A percentile compares a stretch with the other conserved stretches of the same genome.
Conservation (phyloP, 2,797 vertebrate species). For the Phalloptychus januarius region DNA sequence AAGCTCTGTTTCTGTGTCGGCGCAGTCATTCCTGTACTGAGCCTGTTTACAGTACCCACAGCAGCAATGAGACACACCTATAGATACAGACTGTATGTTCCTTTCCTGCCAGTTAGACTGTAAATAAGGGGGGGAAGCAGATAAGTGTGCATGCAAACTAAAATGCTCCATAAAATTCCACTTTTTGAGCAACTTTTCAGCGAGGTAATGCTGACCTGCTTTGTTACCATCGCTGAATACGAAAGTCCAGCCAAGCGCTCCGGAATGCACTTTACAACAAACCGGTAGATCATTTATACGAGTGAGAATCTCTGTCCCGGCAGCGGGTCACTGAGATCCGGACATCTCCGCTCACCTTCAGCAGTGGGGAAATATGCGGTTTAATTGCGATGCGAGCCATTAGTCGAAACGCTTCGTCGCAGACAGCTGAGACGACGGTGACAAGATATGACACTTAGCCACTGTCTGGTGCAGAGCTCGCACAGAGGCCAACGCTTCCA, state of each 20-base stretch:
- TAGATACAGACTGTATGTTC: not conserved
- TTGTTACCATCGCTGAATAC: slow-evolving; percentile 3
- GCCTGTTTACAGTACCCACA: slow-evolving; percentile 6
- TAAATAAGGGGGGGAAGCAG: not conserved
- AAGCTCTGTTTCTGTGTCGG: not conserved
- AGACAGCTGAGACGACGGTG: slow-evolving; percentile 20
- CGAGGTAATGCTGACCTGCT: slow-evolving; percentile 5
- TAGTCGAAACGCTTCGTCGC: slow-evolving; percentile 26
- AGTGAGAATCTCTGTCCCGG: slow-evolving; percentile 2
- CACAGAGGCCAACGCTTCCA: slow-evolving; percentile 38
- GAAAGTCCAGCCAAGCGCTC: slow-evolving; percentile 14
- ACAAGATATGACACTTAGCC: slow-evolving; percentile 18
- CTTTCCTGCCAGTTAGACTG: not conserved
- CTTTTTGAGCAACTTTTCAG: slow-evolving; percentile 4
- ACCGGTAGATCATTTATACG: slow-evolving; percentile 44
- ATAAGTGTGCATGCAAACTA: not conserved
- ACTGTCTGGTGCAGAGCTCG: slow-evolving; percentile 38
- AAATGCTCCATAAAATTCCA: not conserved
- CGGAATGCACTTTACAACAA: slow-evolving; percentile 28
- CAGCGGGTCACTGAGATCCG: slow-evolving; percentile 11
- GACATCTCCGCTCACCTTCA: slow-evolving; percentile 11
- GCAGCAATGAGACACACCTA: not conserved
- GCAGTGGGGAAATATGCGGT: slow-evolving; percentile 19
- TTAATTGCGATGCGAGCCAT: slow-evolving; percentile 1
- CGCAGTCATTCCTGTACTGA: not conserved